Conservation (phyloP, 2,888 invertebrate genomes). For the Drosophila kuntzei region DNA sequence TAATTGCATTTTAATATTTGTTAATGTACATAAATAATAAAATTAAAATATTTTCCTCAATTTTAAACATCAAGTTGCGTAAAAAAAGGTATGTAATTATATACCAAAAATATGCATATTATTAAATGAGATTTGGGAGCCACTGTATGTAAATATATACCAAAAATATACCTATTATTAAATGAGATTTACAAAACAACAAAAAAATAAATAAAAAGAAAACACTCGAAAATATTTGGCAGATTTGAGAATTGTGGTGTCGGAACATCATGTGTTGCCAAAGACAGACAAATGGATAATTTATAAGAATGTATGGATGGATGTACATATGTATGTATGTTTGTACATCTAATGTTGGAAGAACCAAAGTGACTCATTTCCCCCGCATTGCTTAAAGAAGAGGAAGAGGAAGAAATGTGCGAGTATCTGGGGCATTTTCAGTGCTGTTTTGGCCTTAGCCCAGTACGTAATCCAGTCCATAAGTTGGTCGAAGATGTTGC, state of each 20-base stretch:
- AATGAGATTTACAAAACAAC: not conserved
- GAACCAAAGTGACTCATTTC: slow-evolving; percentile 46
- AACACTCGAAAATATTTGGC: slow-evolving; percentile 34
- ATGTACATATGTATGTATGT: slow-evolving; percentile 8
- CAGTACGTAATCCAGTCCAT: slow-evolving; percentile 57
- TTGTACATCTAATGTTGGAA: not conserved
- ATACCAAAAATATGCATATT: too few relatives aligned
- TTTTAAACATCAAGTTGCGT: too few relatives aligned
- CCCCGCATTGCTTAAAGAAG: not conserved
- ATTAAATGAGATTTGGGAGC: too few relatives aligned
- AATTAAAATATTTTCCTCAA: too few relatives aligned
- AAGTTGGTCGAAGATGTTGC: slow-evolving; percentile 32
- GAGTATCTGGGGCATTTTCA: slow-evolving; percentile 55
- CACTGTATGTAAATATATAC: slow-evolving; percentile 9
- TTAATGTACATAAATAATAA: too few relatives aligned
- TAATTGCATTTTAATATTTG: too few relatives aligned
- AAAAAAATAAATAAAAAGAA: slow-evolving; percentile 14
- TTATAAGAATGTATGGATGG: slow-evolving; percentile 16
- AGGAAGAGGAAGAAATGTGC: slow-evolving; percentile 34
- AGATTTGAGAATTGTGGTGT: slow-evolving; percentile 1
- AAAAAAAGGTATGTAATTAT: too few relatives aligned
- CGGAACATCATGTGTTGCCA: slow-evolving; percentile 18
- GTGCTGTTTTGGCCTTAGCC: slow-evolving; percentile 50
- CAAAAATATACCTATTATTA: slow-evolving; percentile 20
- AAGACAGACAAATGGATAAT: slow-evolving; percentile 47